phyloP scores from a whole-genome alignment of 1,140 invertebrate genomes.

The Leptoteleia sp. region DNA sequence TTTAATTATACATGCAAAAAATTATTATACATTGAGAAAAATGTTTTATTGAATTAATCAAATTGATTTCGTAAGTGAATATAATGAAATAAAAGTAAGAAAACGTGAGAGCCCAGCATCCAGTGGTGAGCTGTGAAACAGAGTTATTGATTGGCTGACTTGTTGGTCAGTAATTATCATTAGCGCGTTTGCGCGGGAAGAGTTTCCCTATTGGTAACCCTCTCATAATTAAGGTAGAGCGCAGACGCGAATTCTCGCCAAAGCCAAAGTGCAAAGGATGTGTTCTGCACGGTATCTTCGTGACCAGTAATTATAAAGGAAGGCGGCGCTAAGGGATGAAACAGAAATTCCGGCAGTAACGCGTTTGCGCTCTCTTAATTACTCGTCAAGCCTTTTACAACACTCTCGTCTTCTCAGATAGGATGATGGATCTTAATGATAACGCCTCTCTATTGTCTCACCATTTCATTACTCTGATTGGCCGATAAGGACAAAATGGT shows the following conservation, averaged over 20 bases:
- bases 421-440: conserved; percentile 53
- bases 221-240: conserved; percentile 72
- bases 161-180: conserved; percentile 77
- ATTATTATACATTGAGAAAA: no score
- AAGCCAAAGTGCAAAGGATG: conserved; percentile 49
- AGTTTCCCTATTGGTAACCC: conserved; percentile 74
- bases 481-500: conserved; percentile 41
- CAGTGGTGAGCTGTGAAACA: no score
- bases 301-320: conserved; percentile 74
- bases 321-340: conserved; percentile 66
- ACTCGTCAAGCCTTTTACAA: conserved; percentile 73
- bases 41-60: no score
- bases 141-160: conserved; percentile 52
- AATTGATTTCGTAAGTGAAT: no score
- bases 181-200: conserved; percentile 74
- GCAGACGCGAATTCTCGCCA: conserved; percentile 72
- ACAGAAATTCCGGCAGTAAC: conserved; percentile 32
- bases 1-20: no score
- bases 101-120: no score
- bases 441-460: conserved; percentile 63
- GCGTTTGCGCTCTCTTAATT: conserved; percentile 74
- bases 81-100: no score
- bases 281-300: conserved; percentile 54
- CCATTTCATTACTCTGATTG: conserved; percentile 38
- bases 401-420: conserved; percentile 55